Conservation (phyloP, 2,797 vertebrate species). For the Liasis olivaceus region DNA sequence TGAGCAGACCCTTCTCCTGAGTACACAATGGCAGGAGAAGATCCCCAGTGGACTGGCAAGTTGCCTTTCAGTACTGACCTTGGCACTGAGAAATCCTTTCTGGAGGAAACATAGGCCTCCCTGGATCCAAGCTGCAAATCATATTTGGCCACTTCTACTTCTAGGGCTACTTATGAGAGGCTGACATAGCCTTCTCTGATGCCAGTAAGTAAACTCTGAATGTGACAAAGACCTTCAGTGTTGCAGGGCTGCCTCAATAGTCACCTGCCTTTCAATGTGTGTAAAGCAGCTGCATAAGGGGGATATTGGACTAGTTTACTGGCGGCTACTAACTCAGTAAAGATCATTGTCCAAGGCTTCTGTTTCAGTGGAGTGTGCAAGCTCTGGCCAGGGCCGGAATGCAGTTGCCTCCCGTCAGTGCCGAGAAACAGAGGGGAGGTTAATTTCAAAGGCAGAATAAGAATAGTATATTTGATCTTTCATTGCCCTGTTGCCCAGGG, state of each 20-base stretch:
- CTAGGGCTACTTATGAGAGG: not conserved
- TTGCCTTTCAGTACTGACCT: not conserved
- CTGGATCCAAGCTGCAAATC: not conserved
- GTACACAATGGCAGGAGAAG: not conserved
- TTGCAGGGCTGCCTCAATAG: not conserved
- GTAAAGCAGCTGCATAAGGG: conserved; percentile 17
- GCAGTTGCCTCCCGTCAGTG: conserved; percentile 8
- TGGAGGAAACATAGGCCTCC: not conserved
- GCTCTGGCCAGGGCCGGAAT: conserved; percentile 7
- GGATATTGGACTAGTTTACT: not conserved
- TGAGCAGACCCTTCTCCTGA: not conserved
- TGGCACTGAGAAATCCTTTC: not conserved
- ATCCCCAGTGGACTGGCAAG: not conserved
- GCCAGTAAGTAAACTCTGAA: not conserved
- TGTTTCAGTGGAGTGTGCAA: not conserved
- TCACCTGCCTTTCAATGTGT: not conserved
- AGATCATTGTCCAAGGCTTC: not conserved
- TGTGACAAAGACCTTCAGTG: conserved; percentile 4
- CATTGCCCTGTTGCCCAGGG: not conserved
- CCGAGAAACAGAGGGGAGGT: not conserved
- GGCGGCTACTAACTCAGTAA: conserved; percentile 8
- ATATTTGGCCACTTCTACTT: not conserved
- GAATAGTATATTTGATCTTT: conserved; percentile 24
- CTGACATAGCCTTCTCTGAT: not conserved
- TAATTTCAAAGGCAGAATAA: conserved; percentile 15